Percentiles rank a stretch among this genome's conserved stretches.
These are phyloP conservation scores for Macrotis lagotis DNA, from an alignment of 2,113 vertebrate genomes.

Conservation along the genomic window DNA sequence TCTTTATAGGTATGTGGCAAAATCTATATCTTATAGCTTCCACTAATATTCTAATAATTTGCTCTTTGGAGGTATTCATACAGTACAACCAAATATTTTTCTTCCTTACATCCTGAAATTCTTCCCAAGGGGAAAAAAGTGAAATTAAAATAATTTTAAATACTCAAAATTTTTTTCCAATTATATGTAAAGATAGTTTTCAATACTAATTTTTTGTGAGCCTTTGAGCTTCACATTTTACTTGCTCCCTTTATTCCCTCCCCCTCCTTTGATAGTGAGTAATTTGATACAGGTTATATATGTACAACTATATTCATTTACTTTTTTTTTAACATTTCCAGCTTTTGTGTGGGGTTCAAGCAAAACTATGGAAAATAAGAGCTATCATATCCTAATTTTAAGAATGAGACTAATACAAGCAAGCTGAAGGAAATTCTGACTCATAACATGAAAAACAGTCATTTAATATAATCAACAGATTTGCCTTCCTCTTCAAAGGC, in stretches of 20 bases:
- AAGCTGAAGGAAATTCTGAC: neutral
- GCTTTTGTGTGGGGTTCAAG: conserved; percentile 23
- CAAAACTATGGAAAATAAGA: conserved; percentile 32
- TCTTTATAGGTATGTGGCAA: neutral
- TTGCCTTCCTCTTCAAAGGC: neutral
- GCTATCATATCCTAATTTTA: conserved; percentile 28
- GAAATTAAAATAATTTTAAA: neutral
- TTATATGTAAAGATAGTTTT: too few relatives aligned
- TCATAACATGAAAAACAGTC: neutral
- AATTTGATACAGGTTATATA: too few relatives aligned
- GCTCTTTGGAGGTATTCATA: neutral
- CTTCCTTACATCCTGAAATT: neutral
- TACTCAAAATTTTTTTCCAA: too few relatives aligned
- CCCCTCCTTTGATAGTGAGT: too few relatives aligned
- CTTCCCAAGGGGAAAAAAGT: neutral
- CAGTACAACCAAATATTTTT: neutral
- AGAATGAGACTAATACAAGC: neutral
- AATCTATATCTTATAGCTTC: neutral
- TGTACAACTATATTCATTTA: too few relatives aligned
- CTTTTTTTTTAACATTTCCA: neutral
- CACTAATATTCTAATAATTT: neutral
- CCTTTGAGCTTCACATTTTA: too few relatives aligned
- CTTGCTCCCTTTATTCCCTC: too few relatives aligned
- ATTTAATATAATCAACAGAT: neutral
- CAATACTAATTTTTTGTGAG: too few relatives aligned